These are phyloP conservation scores for Lucifuga dentata DNA, from an alignment of 2,113 vertebrate species.

Conservation along the genomic window DNA sequence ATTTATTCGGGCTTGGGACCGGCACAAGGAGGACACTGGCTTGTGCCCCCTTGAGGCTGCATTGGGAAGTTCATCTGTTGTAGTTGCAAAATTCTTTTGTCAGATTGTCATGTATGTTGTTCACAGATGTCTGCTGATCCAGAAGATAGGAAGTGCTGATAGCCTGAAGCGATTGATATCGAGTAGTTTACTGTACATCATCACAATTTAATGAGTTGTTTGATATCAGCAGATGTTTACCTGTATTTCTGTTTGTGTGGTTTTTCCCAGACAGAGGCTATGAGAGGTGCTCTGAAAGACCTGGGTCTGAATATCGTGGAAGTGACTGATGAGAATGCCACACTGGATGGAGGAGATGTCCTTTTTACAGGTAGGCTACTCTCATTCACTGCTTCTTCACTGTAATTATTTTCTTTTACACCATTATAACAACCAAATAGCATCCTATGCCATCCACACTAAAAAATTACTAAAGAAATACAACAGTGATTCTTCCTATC, in stretches of 20 bases:
- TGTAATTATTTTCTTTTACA: too few relatives aligned
- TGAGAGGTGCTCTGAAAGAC: conserved; percentile 87
- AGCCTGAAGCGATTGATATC: not conserved
- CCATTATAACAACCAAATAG: not conserved
- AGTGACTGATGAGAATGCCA: conserved; percentile 94
- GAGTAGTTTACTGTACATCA: conserved; percentile 19
- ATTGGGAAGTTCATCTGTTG: too few relatives aligned
- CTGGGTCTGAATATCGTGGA: conserved; percentile 94
- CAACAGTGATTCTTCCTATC: too few relatives aligned
- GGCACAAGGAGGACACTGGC: too few relatives aligned
- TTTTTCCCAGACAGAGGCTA: conserved; percentile 86
- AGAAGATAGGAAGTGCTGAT: conserved; percentile 33
- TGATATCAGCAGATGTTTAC: conserved; percentile 45
- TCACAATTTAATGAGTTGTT: conserved; percentile 27
- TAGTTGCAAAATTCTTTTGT: conserved; percentile 8
- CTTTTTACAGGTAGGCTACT: conserved; percentile 92
- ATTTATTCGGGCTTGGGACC: too few relatives aligned
- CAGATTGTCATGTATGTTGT: conserved; percentile 47
- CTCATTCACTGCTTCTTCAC: too few relatives aligned
- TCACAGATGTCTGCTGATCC: conserved; percentile 37
- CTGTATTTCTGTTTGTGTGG: conserved; percentile 49
- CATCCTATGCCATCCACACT: not conserved
- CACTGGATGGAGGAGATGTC: conserved; percentile 96
- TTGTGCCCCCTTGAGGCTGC: too few relatives aligned
- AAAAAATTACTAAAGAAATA: too few relatives aligned